These are phyloP conservation scores for human (Homo sapiens) DNA, from an alignment of 2,113 vertebrate species.

Conservation along the genomic window DNA sequence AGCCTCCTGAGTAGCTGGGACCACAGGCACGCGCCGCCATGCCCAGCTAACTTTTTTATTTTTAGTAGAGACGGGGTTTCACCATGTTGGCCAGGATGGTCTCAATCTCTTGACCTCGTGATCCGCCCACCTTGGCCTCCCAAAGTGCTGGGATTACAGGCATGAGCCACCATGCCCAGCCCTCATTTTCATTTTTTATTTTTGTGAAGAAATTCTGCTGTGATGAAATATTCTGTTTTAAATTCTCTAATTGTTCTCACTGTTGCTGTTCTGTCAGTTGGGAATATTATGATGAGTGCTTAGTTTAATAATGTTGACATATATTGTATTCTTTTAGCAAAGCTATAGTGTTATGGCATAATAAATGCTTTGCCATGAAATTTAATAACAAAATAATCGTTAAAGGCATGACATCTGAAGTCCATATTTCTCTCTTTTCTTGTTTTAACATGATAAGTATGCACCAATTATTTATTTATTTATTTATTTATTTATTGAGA, in stretches of 20 bases:
- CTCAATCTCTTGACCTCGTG: too few species aligned
- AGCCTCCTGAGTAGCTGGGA: too few species aligned
- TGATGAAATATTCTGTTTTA: conserved; percentile 57
- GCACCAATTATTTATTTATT: neutral
- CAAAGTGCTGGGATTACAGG: too few species aligned
- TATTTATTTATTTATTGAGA: too few species aligned
- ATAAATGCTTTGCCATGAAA: conserved; percentile 41
- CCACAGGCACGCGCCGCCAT: too few species aligned
- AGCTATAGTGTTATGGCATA: conserved; percentile 12
- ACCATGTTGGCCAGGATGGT: too few species aligned
- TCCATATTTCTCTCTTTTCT: conserved; percentile 27
- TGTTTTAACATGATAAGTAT: conserved; percentile 30
- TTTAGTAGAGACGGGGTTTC: too few species aligned
- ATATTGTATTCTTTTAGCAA: conserved; percentile 44
- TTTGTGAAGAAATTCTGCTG: conserved; percentile 48
- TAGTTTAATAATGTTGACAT: conserved; percentile 42
- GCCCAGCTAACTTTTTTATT: too few species aligned
- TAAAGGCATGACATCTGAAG: conserved; percentile 35
- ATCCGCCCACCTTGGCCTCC: too few species aligned
- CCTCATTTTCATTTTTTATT: conserved; percentile 51
- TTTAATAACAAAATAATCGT: conserved; percentile 27
- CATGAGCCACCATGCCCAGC: too few species aligned
- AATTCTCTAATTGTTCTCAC: conserved; percentile 38
- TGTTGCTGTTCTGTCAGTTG: conserved; percentile 47
- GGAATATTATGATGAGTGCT: neutral